phyloP scores from a whole-genome alignment of 2,888 invertebrate species.

The Meteorus cinctellus region DNA sequence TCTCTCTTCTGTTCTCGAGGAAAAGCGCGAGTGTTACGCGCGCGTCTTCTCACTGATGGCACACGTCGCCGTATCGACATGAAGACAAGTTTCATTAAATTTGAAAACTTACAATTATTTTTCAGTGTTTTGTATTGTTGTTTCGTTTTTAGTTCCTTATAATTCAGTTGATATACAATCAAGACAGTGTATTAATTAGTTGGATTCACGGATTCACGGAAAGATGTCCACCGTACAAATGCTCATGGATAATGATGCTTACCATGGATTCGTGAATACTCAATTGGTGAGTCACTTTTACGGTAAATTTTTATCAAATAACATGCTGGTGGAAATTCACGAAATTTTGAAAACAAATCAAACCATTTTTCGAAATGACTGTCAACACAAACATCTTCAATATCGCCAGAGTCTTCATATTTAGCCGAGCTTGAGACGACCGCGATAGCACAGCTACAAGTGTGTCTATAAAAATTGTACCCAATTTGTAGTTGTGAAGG shows the following conservation, averaged over 20 bases:
- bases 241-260: conserved; percentile 19
- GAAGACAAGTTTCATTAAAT: background rate
- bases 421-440: too few relatives aligned
- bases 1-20: background rate
- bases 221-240: conserved; percentile 31
- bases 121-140: too few relatives aligned
- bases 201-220: background rate
- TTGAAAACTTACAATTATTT: too few relatives aligned
- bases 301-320: background rate
- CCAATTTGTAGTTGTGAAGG: background rate
- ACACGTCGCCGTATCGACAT: conserved; percentile 10
- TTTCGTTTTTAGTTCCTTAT: background rate
- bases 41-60: background rate
- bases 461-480: background rate
- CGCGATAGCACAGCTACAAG: too few relatives aligned
- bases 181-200: background rate
- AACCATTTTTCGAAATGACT: background rate
- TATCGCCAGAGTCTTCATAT: too few relatives aligned
- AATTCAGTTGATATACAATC: background rate
- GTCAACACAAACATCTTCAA: too few relatives aligned
- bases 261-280: conserved; percentile 30
- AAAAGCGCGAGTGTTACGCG: conserved; percentile 31
- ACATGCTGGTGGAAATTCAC: background rate
- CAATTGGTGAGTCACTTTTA: conserved; percentile 27
- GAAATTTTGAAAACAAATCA: background rate